Evolutionary conservation across 2,113 vertebrate species (phyloP).

Genomic region (Rhipidura dahli): DNA sequence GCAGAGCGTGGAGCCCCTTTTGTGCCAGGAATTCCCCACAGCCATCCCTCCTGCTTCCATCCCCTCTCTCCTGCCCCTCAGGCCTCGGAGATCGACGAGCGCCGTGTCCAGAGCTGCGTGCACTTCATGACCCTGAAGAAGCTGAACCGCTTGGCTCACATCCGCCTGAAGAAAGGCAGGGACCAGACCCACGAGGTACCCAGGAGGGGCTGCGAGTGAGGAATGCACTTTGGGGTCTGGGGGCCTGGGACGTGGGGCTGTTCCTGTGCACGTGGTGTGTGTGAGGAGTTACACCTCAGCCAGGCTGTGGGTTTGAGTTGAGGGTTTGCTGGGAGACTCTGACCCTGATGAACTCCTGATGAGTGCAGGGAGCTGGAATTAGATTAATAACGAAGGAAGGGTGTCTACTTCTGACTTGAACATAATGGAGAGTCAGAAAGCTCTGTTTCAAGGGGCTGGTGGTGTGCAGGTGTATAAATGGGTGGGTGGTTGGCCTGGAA

Average conservation of each 20-base stretch:
- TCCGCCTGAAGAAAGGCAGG: constrained; percentile 90
- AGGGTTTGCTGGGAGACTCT: rapidly evolving
- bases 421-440: rapidly evolving
- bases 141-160: constrained; percentile 94
- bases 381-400: rapidly evolving
- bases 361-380: background rate
- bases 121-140: constrained; percentile 98
- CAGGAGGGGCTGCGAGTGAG: background rate
- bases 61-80: background rate
- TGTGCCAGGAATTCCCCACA: background rate
- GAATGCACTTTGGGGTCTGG: rapidly evolving
- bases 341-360: rapidly evolving
- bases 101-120: constrained; percentile 87
- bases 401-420: background rate
- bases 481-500: rapidly evolving
- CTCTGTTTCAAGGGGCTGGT: background rate
- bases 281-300: background rate
- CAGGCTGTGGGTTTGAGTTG: rapidly evolving
- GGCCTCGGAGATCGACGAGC: constrained; percentile 86
- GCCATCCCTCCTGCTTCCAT: rapidly evolving
- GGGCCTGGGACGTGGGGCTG: rapidly evolving
- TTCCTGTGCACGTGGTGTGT: rapidly evolving
- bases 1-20: rapidly evolving
- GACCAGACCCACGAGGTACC: constrained; percentile 95
- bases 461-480: background rate